These are phyloP conservation scores for Poicephalus meyeri DNA, from an alignment of 2,113 vertebrate genomes.

Conservation along the genomic window DNA sequence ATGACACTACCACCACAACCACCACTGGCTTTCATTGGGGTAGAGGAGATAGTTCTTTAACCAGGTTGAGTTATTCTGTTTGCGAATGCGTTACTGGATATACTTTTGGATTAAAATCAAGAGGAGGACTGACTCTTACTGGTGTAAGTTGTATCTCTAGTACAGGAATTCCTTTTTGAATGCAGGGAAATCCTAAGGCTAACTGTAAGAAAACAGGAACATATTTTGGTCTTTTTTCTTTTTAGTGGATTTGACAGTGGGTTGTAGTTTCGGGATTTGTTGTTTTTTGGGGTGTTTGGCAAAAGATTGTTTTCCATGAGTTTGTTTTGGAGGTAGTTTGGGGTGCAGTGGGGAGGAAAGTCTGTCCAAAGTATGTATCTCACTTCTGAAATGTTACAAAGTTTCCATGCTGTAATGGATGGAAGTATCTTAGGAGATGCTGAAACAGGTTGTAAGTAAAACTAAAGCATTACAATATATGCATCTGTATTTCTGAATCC, in stretches of 20 bases:
- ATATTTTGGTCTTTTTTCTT: not conserved
- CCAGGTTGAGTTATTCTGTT: rapidly evolving
- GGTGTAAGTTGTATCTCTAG: not conserved
- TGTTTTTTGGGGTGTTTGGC: not conserved
- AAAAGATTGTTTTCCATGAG: not conserved
- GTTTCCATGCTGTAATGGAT: not conserved
- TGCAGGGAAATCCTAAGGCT: not conserved
- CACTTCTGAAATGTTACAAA: not conserved
- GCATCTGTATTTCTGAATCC: not conserved
- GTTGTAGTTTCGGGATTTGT: not conserved
- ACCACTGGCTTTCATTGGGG: rapidly evolving
- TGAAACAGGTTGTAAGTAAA: slow-evolving; percentile 16
- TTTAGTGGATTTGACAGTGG: not conserved
- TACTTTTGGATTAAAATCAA: not conserved
- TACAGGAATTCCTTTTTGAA: not conserved
- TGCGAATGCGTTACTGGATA: rapidly evolving
- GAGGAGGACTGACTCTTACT: not conserved
- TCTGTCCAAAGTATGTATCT: not conserved
- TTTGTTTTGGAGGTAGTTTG: not conserved
- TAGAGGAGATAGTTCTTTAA: not conserved
- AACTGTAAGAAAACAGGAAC: not conserved
- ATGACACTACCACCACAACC: not conserved
- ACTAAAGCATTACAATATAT: not conserved
- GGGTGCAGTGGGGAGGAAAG: no score
- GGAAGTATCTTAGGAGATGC: not conserved